These are phyloP conservation scores for Callipepla californica DNA, from an alignment of 2,113 vertebrate species.

Conservation along the genomic window DNA sequence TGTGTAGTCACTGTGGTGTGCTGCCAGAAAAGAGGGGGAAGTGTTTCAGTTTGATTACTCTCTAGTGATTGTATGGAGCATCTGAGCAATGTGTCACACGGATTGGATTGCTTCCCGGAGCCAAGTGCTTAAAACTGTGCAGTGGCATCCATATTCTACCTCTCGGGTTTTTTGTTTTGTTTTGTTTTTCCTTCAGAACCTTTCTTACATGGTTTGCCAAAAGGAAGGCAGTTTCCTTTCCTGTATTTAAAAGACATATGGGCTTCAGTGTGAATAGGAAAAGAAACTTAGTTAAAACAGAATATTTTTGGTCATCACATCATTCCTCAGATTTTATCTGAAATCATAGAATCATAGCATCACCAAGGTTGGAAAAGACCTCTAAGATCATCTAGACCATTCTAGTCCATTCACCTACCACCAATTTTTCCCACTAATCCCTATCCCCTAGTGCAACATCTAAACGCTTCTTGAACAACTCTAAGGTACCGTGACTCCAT, in stretches of 20 bases:
- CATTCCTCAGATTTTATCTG: not conserved
- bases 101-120: conserved; percentile 11
- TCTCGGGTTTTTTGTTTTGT: not conserved
- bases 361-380: too few species aligned
- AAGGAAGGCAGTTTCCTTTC: not conserved
- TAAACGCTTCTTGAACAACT: too few species aligned
- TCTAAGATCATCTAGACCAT: too few species aligned
- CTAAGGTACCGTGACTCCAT: too few species aligned
- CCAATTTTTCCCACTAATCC: too few species aligned
- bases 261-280: not conserved
- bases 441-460: too few species aligned
- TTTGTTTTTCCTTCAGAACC: not conserved
- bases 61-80: not conserved
- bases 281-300: not conserved
- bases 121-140: not conserved
- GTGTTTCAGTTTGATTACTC: not conserved
- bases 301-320: not conserved
- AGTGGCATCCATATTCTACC: conserved; percentile 6
- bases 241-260: not conserved
- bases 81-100: not conserved
- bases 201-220: conserved; percentile 17
- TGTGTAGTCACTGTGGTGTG: not conserved
- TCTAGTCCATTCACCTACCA: too few species aligned
- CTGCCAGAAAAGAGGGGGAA: not conserved
- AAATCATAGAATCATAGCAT: too few species aligned